Conservation (phyloP, 2,888 invertebrate genomes). For the Hypomecis atomaria region DNA sequence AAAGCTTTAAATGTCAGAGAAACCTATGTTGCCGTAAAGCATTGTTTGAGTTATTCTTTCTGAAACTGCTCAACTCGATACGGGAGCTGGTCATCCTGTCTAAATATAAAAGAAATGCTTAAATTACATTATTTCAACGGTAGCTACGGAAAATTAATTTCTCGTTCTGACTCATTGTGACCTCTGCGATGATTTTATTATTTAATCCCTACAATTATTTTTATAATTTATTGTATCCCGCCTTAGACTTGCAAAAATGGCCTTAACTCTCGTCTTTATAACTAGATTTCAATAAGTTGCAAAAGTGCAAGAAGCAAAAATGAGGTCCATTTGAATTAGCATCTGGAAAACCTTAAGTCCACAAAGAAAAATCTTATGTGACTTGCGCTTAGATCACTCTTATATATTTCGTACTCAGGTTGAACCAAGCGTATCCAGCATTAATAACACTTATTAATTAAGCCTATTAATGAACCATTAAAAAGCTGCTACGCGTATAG, state of each 20-base stretch:
- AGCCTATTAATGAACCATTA: no score
- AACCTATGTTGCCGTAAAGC: conserved; percentile 5
- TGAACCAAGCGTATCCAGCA: no score
- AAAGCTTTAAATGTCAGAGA: conserved; percentile 19
- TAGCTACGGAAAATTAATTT: background rate
- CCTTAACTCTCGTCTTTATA: no score
- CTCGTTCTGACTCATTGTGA: background rate
- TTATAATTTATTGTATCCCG: conserved; percentile 2
- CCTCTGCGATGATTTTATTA: background rate
- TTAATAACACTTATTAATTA: no score
- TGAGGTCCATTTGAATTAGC: no score
- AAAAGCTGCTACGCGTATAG: no score
- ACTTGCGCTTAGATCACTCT: no score
- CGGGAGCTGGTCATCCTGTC: conserved; percentile 7
- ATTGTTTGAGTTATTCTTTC: conserved; percentile 7
- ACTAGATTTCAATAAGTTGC: no score
- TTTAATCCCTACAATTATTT: conserved; percentile 1
- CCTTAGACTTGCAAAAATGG: background rate
- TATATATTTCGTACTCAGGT: no score
- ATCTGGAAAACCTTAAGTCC: no score
- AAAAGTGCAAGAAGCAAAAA: no score
- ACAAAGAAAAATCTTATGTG: no score
- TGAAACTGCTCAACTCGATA: conserved; percentile 14
- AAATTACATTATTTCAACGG: background rate
- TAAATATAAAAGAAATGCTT: background rate